phyloP scores from a whole-genome alignment of 1,140 invertebrate genomes.

The Atopsyche davidsoni region DNA sequence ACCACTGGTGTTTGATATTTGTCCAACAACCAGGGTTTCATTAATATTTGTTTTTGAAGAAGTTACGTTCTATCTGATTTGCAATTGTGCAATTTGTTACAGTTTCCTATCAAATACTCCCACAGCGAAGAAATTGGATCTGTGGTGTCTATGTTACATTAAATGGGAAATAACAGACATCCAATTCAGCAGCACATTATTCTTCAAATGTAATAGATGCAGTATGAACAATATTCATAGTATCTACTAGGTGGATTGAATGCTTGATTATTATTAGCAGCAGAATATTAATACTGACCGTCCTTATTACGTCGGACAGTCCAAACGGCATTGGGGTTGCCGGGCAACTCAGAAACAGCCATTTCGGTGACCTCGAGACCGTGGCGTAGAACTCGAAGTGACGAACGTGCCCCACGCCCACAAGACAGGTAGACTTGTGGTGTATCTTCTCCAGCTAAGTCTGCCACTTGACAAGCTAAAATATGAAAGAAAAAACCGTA shows the following conservation, averaged over 20 bases:
- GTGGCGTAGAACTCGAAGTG: constrained; percentile 88
- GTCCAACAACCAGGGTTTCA: constrained; percentile 52
- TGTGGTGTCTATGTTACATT: no score
- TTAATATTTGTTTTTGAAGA: constrained; percentile 43
- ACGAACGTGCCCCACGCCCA: constrained; percentile 90
- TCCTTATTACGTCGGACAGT: constrained; percentile 95
- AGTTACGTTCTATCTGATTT: neutral
- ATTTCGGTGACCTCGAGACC: constrained; percentile 98
- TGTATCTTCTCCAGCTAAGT: constrained; percentile 95
- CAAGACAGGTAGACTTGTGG: constrained; percentile 96
- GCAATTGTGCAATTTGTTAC: no score
- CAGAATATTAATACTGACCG: constrained; percentile 53
- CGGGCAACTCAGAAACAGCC: constrained; percentile 98
- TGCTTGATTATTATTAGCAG: no score
- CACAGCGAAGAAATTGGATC: no score
- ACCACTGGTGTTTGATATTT: constrained; percentile 53
- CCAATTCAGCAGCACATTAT: no score
- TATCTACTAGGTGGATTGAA: no score
- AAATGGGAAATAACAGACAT: no score
- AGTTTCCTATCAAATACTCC: no score
- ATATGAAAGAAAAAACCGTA: constrained; percentile 8
- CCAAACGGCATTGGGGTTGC: constrained; percentile 99
- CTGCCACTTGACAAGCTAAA: constrained; percentile 59
- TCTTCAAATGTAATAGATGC: no score
- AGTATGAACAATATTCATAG: no score